Conservation (phyloP, 2,113 vertebrate genomes). For the Pelecanus crispus region DNA sequence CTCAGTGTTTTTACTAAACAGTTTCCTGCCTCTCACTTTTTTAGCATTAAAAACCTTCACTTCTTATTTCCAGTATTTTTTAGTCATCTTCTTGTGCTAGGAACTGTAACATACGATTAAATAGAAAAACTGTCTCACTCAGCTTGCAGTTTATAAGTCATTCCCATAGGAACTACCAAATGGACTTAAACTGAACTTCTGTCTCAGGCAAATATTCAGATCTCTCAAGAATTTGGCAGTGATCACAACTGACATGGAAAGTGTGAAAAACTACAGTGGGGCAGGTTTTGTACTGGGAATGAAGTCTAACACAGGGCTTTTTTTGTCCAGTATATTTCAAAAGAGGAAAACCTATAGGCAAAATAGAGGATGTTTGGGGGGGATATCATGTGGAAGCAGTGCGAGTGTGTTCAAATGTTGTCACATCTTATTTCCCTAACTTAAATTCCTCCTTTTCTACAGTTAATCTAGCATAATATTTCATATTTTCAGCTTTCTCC, state of each 20-base stretch:
- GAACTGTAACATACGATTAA: neutral
- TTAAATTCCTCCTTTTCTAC: neutral
- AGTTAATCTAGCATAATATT: neutral
- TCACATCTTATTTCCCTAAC: neutral
- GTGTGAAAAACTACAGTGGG: neutral
- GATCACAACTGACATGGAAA: neutral
- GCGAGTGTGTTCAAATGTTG: neutral
- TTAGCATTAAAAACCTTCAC: neutral
- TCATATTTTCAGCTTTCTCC: neutral
- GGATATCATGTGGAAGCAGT: neutral
- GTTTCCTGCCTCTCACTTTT: neutral
- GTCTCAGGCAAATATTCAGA: neutral
- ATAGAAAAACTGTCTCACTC: neutral
- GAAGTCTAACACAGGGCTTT: neutral
- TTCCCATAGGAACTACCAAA: neutral
- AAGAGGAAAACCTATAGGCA: neutral
- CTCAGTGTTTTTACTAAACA: neutral
- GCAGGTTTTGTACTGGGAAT: neutral
- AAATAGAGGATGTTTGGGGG: neutral
- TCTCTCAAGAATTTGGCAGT: neutral
- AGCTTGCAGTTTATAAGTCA: neutral
- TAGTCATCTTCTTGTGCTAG: neutral
- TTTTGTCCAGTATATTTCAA: neutral
- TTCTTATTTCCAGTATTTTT: neutral
- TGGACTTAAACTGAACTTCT: neutral